phyloP scores from a whole-genome alignment of 37 sponge, comb jelly and placozoan genomes.

The Oscarella lobularis region DNA sequence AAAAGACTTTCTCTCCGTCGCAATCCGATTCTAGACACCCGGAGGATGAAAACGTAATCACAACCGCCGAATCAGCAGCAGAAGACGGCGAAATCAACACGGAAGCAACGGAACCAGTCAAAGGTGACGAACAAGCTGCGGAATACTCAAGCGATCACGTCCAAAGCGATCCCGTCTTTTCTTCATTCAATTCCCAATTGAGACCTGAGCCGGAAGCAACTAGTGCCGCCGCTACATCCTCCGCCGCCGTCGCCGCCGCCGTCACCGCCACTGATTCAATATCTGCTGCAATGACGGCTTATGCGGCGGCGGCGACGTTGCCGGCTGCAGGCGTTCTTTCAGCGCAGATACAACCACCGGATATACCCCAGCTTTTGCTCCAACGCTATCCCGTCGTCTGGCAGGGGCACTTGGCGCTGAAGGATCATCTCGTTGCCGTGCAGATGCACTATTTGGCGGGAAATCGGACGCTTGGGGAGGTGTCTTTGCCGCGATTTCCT shows the following conservation, averaged over 20 bases:
- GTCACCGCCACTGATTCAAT: too few relatives aligned
- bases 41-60: too few relatives aligned
- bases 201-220: not conserved
- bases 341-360: not conserved
- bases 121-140: too few relatives aligned
- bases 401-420: slow-evolving; percentile 90
- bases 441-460: slow-evolving; percentile 92
- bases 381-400: slow-evolving; percentile 91
- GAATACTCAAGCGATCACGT: too few relatives aligned
- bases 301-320: not conserved
- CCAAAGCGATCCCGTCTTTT: not conserved
- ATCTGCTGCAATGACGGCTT: too few relatives aligned
- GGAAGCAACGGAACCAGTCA: too few relatives aligned
- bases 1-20: too few relatives aligned
- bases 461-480: slow-evolving; percentile 54
- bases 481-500: slow-evolving; percentile 47
- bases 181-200: not conserved
- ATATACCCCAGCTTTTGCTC: slow-evolving; percentile 25
- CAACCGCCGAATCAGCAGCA: too few relatives aligned
- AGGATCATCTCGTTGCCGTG: slow-evolving; percentile 86
- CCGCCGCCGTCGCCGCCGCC: too few relatives aligned
- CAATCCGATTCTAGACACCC: too few relatives aligned
- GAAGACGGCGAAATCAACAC: too few relatives aligned
- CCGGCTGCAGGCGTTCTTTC: not conserved
- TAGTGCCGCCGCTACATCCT: too few relatives aligned